phyloP scores from a whole-genome alignment of 2,113 vertebrate species.

The Sceloporus undulatus region DNA sequence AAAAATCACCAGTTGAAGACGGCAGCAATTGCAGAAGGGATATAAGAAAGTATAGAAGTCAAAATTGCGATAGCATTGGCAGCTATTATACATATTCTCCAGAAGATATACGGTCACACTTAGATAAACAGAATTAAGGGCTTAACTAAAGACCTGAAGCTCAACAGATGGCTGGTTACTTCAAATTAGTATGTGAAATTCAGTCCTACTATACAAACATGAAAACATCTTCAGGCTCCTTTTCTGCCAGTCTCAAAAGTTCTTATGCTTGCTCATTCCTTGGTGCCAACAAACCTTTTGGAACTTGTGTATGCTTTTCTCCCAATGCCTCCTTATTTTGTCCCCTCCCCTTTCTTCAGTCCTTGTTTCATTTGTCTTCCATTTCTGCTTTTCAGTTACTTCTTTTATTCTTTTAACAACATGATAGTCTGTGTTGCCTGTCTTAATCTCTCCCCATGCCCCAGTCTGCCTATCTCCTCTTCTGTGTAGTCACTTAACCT shows the following conservation, averaged over 20 bases:
- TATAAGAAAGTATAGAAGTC: background rate
- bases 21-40: too few species aligned
- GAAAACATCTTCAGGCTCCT: background rate
- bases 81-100: background rate
- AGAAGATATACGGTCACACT: background rate
- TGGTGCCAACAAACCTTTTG: background rate
- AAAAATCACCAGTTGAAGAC: background rate
- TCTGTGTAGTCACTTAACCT: too few species aligned
- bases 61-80: background rate
- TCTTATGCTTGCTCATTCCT: background rate
- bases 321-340: background rate
- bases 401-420: too few species aligned
- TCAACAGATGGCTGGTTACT: background rate
- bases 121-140: constrained; percentile 7
- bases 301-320: background rate
- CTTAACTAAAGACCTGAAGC: background rate
- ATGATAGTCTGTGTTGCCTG: too few species aligned
- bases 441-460: too few species aligned
- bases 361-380: too few species aligned
- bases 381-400: too few species aligned
- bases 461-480: too few species aligned
- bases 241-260: background rate
- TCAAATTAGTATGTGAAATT: background rate
- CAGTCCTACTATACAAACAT: background rate
- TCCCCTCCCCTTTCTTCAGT: too few species aligned